Evolutionary conservation across 2,113 vertebrate genomes (phyloP).

Genomic region (Pantherophis guttatus): DNA sequence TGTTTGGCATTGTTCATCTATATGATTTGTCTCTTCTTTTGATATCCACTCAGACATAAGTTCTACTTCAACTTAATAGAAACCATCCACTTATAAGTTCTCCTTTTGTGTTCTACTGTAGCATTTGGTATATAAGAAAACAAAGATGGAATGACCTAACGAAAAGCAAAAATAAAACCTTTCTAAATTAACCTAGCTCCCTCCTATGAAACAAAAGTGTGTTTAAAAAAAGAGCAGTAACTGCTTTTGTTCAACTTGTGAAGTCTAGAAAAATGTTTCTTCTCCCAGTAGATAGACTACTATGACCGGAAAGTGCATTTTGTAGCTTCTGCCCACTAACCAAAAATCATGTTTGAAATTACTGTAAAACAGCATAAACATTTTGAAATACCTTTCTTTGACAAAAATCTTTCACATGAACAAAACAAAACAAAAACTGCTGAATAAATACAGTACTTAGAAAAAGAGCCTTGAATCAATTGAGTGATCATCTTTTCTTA

Average conservation of each 20-base stretch:
- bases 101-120: background rate
- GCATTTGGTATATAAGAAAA: background rate
- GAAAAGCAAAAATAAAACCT: background rate
- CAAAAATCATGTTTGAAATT: background rate
- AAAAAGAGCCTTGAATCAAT: background rate
- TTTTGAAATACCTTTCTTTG: background rate
- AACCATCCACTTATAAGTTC: background rate
- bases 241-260: background rate
- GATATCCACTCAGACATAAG: background rate
- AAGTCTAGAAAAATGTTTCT: background rate
- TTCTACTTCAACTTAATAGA: background rate
- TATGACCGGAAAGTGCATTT: background rate
- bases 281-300: background rate
- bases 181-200: background rate
- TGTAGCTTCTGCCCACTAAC: background rate
- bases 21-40: background rate
- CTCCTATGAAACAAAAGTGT: background rate
- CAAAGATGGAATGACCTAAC: background rate
- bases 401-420: background rate
- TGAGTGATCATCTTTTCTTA: background rate
- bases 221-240: background rate
- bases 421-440: background rate
- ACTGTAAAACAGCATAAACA: background rate
- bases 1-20: background rate
- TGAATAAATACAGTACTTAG: background rate